Percentiles rank a stretch among this genome's conserved stretches.
Conservation (phyloP, 2,888 invertebrate species). For the Limulus polyphemus region DNA sequence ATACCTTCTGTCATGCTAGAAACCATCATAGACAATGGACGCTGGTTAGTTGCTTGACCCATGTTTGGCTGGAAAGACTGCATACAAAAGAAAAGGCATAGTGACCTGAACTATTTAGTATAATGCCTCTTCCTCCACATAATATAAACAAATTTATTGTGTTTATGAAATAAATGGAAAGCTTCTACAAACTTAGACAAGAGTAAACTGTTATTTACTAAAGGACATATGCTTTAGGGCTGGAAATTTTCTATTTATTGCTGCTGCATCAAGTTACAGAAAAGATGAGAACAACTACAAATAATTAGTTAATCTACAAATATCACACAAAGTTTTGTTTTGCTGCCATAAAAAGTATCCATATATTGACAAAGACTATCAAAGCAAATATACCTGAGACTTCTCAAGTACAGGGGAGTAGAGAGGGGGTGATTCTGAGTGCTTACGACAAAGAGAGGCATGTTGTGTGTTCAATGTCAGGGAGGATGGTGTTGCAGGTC, state of each 20-base stretch:
- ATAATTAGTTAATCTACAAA: no score
- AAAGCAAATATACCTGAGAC: slow-evolving; percentile 15
- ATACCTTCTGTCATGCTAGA: slow-evolving; percentile 30
- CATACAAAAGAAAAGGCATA: background rate
- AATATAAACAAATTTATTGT: no score
- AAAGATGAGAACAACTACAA: no score
- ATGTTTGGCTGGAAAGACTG: slow-evolving; percentile 21
- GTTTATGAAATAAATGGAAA: no score
- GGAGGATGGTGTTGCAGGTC: slow-evolving; percentile 3
- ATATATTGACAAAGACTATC: background rate
- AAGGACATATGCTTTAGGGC: no score
- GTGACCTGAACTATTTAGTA: background rate
- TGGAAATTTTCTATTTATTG: no score
- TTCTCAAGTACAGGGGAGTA: slow-evolving; percentile 21
- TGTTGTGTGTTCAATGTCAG: slow-evolving; percentile 9
- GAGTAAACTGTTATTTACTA: no score
- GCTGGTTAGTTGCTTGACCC: slow-evolving; percentile 16
- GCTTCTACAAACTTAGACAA: no score
- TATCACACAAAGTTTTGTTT: no score
- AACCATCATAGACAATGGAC: slow-evolving; percentile 19
- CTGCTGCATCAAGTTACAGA: no score
- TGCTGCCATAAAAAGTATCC: no score
- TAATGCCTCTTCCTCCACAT: no score
- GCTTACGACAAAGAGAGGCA: slow-evolving; percentile 19
- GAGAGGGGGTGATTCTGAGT: slow-evolving; percentile 16